phyloP scores from a whole-genome alignment of 2,113 vertebrate species.

The Semnornis frantzii region DNA sequence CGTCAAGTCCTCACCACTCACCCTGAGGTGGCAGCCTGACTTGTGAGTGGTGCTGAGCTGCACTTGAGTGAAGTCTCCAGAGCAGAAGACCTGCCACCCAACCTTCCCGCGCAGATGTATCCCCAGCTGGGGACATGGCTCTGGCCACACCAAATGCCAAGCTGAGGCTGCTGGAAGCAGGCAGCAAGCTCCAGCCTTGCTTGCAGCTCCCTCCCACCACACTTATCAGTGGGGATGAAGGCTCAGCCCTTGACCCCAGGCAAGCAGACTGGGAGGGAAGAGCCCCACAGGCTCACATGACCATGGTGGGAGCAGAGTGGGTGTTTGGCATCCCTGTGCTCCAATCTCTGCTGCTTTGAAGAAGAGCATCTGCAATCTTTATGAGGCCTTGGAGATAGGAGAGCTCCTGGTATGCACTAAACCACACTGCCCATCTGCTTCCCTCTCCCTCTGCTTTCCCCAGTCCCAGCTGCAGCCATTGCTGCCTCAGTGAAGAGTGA shows the following conservation, averaged over 20 bases:
- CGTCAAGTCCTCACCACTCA: neutral
- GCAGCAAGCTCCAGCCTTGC: neutral
- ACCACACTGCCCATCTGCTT: neutral
- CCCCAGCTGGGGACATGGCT: neutral
- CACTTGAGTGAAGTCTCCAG: neutral
- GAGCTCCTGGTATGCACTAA: neutral
- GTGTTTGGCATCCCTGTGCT: accelerated
- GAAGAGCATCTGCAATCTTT: slow-evolving; percentile 3
- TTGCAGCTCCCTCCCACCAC: neutral
- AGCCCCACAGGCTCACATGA: accelerated
- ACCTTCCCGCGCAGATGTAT: accelerated
- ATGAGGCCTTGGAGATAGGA: slow-evolving; percentile 35
- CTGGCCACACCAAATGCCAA: accelerated
- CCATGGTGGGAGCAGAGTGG: neutral
- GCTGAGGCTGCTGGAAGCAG: neutral
- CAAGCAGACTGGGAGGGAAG: neutral
- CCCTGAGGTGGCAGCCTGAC: neutral
- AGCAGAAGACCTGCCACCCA: neutral
- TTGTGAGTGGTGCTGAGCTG: neutral
- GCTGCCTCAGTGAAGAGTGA: neutral
- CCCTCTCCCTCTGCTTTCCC: neutral
- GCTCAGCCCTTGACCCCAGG: slow-evolving; percentile 49
- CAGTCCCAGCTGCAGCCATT: neutral
- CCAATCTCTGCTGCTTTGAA: slow-evolving; percentile 42
- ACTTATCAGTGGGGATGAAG: neutral